Evolutionary conservation across 2,888 invertebrate genomes (phyloP).

Genomic region (Lissonota sp.): DNA sequence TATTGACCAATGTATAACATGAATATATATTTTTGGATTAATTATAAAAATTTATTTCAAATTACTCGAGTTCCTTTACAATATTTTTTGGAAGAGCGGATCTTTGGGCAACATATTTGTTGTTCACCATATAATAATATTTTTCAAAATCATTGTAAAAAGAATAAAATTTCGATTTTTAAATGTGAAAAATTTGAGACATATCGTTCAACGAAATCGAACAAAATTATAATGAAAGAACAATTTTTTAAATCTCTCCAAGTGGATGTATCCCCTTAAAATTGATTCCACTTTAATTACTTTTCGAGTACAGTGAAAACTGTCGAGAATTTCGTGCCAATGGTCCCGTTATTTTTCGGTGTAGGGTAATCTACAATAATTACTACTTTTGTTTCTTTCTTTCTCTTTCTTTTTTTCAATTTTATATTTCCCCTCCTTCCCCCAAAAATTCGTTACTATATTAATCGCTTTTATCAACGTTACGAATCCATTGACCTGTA

Average conservation of each 20-base stretch:
- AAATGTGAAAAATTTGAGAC: no score
- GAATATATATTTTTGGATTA: no score
- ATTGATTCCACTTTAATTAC: background rate
- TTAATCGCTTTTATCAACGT: conserved; percentile 2
- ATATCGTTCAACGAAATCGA: no score
- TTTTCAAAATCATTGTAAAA: background rate
- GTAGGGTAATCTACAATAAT: conserved; percentile 56
- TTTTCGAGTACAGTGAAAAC: background rate
- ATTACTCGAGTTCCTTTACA: no score
- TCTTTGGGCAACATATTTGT: no score
- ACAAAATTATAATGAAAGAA: no score
- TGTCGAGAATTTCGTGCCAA: conserved; percentile 46
- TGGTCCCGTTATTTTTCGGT: conserved; percentile 40
- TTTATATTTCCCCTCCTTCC: conserved; percentile 31
- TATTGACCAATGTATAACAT: no score
- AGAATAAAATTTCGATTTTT: background rate
- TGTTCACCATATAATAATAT: background rate
- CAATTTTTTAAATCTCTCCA: no score
- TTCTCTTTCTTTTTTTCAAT: conserved; percentile 58
- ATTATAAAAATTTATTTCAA: no score
- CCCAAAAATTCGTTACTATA: conserved; percentile 33
- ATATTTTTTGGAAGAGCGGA: no score
- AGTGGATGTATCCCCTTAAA: no score
- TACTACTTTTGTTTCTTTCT: conserved; percentile 54
- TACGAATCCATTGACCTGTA: background rate